Evolutionary conservation across 2,797 vertebrate genomes (phyloP).

Genomic region (Mormyrops attenuatus): DNA sequence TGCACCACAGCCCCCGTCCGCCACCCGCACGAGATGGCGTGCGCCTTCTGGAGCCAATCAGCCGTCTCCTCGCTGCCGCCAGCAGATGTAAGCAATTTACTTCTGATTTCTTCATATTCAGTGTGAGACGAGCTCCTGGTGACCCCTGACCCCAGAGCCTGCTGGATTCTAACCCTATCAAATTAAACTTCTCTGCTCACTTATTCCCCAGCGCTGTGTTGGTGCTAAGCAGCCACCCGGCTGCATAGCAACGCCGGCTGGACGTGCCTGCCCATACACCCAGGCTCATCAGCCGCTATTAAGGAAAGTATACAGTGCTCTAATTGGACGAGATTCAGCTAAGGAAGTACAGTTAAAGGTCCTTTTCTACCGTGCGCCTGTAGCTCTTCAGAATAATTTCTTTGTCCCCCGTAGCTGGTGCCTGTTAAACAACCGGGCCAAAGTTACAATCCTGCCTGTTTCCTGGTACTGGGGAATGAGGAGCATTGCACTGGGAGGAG

Average conservation of each 20-base stretch:
- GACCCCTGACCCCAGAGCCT: constrained; percentile 94
- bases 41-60: constrained; percentile 92
- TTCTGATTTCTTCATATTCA: constrained; percentile 99
- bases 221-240: constrained; percentile 92
- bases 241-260: constrained; percentile 93
- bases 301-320: constrained; percentile 99
- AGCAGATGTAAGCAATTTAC: constrained; percentile 99
- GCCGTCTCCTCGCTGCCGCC: constrained; percentile 83
- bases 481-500: constrained; percentile 48
- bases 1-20: constrained; percentile 76
- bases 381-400: constrained; percentile 81
- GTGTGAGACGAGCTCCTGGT: constrained; percentile 89
- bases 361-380: constrained; percentile 90
- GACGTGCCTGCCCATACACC: constrained; percentile 95
- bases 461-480: background rate
- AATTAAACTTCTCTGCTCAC: constrained; percentile 99
- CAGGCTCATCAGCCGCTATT: constrained; percentile 99
- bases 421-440: constrained; percentile 88
- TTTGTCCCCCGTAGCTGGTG: constrained; percentile 66
- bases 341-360: constrained; percentile 98
- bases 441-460: constrained; percentile 61
- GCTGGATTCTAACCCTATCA: constrained; percentile 99
- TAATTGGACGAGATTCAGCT: constrained; percentile 99
- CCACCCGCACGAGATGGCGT: constrained; percentile 85
- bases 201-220: constrained; percentile 97